A percentile compares a stretch with the other conserved stretches of the same genome.
phyloP scores from a whole-genome alignment of 2,113 vertebrate species.

The Sinocyclocheilus maitianheensis region DNA sequence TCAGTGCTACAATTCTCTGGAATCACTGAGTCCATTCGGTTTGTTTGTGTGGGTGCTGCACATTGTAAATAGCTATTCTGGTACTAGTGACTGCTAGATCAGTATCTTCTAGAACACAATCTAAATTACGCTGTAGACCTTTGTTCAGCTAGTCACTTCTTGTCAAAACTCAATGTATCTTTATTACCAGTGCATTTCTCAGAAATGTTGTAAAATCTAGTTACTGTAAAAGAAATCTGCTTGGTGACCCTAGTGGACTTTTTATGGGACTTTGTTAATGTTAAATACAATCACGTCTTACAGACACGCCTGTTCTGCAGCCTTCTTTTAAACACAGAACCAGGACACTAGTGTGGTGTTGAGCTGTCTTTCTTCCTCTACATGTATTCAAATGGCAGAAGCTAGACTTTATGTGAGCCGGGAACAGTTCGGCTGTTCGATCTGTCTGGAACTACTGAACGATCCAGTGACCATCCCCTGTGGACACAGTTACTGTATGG shows the following conservation, averaged over 20 bases:
- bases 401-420: neutral
- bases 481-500: slow-evolving; percentile 9
- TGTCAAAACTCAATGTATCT: neutral
- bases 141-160: neutral
- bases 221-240: neutral
- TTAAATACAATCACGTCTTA: neutral
- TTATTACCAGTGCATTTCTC: neutral
- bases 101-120: neutral
- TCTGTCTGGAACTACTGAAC: neutral
- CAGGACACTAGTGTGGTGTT: neutral
- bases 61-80: neutral
- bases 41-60: neutral
- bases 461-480: slow-evolving; percentile 9
- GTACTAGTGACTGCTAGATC: neutral
- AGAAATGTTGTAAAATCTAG: neutral
- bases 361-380: neutral
- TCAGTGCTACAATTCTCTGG: neutral
- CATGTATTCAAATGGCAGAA: neutral
- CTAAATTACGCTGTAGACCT: neutral
- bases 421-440: neutral
- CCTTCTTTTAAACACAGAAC: neutral
- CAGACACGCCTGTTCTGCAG: neutral
- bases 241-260: neutral
- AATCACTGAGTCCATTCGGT: neutral
- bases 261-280: slow-evolving; percentile 11